Conservation (phyloP, 2,888 invertebrate species). For the Cryptus viduatorius region DNA sequence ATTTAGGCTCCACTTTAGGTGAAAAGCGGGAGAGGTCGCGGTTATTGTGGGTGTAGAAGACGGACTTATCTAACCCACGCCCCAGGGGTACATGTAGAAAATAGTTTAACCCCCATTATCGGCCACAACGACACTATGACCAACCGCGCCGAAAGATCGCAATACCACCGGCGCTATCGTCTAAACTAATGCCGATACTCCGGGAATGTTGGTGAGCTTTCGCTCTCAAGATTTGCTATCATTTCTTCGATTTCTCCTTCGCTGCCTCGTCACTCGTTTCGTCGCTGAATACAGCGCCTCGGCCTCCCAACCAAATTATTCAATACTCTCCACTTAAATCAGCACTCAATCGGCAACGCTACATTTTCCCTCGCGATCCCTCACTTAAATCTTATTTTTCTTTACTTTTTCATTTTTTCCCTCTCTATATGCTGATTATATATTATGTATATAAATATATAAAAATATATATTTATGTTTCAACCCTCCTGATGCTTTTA, state of each 20-base stretch:
- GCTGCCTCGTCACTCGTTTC: conserved; percentile 53
- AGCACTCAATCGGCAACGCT: conserved; percentile 32
- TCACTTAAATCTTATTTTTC: conserved; percentile 44
- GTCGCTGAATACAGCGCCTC: conserved; percentile 46
- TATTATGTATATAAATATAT: too few species aligned
- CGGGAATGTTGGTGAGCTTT: too few species aligned
- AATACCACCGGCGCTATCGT: conserved; percentile 44
- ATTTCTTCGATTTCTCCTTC: conserved; percentile 47
- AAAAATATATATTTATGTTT: too few species aligned
- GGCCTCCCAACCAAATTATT: conserved; percentile 59
- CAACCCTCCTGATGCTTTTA: too few species aligned
- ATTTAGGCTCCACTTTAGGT: neutral
- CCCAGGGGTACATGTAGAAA: neutral
- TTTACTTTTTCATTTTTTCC: too few species aligned
- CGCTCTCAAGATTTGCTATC: conserved; percentile 64
- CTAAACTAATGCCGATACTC: conserved; percentile 76
- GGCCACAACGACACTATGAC: neutral
- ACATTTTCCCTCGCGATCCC: neutral
- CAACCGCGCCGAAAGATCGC: neutral
- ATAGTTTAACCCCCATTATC: neutral
- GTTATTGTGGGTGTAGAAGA: neutral
- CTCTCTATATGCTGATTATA: too few species aligned
- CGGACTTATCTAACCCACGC: neutral
- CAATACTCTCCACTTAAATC: conserved; percentile 56
- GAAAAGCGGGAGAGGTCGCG: neutral